These are phyloP conservation scores for Apogon hyalosoma DNA, from an alignment of 2,797 vertebrate species.

Conservation along the genomic window DNA sequence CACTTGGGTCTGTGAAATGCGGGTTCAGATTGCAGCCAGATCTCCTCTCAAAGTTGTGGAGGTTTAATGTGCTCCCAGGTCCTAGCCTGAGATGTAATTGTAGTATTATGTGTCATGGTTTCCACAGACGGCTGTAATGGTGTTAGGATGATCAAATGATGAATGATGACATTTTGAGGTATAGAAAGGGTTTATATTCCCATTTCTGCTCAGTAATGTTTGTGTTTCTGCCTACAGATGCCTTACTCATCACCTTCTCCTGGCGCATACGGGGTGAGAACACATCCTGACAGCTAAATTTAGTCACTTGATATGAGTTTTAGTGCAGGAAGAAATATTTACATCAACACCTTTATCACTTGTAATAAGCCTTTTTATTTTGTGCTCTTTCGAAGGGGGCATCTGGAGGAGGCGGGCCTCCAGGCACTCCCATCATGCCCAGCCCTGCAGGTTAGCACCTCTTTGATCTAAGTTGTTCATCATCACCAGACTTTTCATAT, in stretches of 20 bases:
- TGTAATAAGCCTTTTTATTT: constrained; percentile 32
- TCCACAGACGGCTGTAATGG: constrained; percentile 69
- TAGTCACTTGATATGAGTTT: neutral
- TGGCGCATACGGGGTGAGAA: constrained; percentile 96
- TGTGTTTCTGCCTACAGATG: constrained; percentile 88
- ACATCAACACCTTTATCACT: neutral
- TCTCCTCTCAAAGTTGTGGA: constrained; percentile 35
- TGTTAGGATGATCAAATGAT: constrained; percentile 70
- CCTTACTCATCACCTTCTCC: constrained; percentile 98
- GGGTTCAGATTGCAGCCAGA: constrained; percentile 61
- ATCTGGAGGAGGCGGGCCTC: constrained; percentile 96
- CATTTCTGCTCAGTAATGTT: constrained; percentile 68
- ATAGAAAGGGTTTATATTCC: constrained; percentile 52
- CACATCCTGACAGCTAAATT: constrained; percentile 11
- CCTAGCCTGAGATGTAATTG: constrained; percentile 72
- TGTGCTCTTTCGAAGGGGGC: constrained; percentile 87
- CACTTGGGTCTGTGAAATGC: constrained; percentile 16
- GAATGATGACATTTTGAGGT: constrained; percentile 70
- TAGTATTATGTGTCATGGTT: constrained; percentile 76
- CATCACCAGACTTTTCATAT: neutral
- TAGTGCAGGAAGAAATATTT: neutral
- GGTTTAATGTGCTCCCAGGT: constrained; percentile 52
- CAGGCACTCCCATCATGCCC: constrained; percentile 98
- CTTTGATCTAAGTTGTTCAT: neutral
- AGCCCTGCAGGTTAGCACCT: constrained; percentile 92